Conservation (phyloP, 2,888 invertebrate species). For the Ypsolopha sequella region DNA sequence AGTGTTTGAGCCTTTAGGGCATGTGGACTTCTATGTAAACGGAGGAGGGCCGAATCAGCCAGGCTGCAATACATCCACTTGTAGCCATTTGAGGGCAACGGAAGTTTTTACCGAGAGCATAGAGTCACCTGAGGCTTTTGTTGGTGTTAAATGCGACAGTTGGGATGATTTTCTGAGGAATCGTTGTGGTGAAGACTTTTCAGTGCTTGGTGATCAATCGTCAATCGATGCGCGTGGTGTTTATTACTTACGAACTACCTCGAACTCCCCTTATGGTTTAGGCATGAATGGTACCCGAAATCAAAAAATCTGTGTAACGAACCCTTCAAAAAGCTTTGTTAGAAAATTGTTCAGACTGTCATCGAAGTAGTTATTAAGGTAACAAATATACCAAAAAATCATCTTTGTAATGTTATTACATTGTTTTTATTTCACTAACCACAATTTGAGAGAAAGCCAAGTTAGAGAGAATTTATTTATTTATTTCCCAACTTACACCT, state of each 20-base stretch:
- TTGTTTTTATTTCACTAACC: too few species aligned
- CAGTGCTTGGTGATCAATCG: conserved; percentile 56
- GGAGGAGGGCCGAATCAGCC: conserved; percentile 78
- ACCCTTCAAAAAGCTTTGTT: too few species aligned
- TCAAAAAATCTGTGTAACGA: too few species aligned
- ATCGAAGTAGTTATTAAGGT: too few species aligned
- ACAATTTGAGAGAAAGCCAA: too few species aligned
- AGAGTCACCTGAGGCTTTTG: conserved; percentile 42
- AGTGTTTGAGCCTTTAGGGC: conserved; percentile 71
- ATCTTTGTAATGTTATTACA: too few species aligned
- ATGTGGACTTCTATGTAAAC: conserved; percentile 82
- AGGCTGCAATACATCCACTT: conserved; percentile 71
- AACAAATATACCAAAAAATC: too few species aligned
- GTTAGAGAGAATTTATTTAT: too few species aligned
- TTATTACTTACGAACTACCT: conserved; percentile 51
- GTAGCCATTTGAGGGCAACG: conserved; percentile 59
- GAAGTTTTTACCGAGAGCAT: conserved; percentile 55
- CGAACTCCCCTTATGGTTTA: conserved; percentile 44
- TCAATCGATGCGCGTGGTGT: conserved; percentile 42
- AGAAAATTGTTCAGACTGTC: too few species aligned
- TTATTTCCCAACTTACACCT: too few species aligned
- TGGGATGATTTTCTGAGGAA: conserved; percentile 50
- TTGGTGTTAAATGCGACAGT: conserved; percentile 44
- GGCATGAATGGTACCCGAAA: conserved; percentile 45
- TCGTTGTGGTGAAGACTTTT: conserved; percentile 40